A percentile compares a stretch with the other conserved stretches of the same genome.
Conservation (phyloP, 2,113 vertebrate genomes). For the Cervus canadensis region DNA sequence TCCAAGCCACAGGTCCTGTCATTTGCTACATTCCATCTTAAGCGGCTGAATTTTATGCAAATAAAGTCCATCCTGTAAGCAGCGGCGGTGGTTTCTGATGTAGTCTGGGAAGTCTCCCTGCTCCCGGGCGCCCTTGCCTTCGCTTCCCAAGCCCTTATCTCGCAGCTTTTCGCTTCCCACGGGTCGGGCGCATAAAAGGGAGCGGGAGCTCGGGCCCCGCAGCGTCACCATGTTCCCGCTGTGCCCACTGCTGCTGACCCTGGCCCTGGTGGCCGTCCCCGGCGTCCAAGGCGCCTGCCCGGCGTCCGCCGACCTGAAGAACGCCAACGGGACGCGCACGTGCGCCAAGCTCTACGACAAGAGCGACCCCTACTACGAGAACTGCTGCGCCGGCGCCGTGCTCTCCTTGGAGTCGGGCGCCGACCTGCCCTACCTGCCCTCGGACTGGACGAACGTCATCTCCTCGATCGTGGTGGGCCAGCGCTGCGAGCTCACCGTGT, state of each 20-base stretch:
- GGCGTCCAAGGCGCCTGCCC: conserved; percentile 76
- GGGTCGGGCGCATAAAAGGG: neutral
- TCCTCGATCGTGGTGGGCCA: conserved; percentile 84
- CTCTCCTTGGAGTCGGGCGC: conserved; percentile 6
- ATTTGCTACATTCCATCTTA: neutral
- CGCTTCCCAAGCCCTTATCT: neutral
- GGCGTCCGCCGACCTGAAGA: neutral
- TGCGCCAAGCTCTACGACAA: conserved; percentile 80
- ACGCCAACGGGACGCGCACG: conserved; percentile 18
- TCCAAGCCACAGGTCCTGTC: neutral
- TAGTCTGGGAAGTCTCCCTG: neutral
- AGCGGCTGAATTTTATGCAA: too few species aligned
- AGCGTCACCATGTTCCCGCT: neutral
- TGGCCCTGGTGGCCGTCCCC: neutral
- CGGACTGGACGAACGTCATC: neutral
- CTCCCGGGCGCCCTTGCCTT: neutral
- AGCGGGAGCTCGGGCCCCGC: fast-evolving
- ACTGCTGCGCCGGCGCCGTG: conserved; percentile 76
- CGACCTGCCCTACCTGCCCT: conserved; percentile 80
- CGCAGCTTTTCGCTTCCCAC: conserved; percentile 50
- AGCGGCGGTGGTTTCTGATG: fast-evolving
- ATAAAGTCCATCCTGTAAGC: fast-evolving
- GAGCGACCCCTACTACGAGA: conserved; percentile 77
- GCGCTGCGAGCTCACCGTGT: conserved; percentile 77
- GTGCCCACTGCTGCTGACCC: neutral